phyloP scores from a whole-genome alignment of 2,888 invertebrate species.

The Operophtera brumata region DNA sequence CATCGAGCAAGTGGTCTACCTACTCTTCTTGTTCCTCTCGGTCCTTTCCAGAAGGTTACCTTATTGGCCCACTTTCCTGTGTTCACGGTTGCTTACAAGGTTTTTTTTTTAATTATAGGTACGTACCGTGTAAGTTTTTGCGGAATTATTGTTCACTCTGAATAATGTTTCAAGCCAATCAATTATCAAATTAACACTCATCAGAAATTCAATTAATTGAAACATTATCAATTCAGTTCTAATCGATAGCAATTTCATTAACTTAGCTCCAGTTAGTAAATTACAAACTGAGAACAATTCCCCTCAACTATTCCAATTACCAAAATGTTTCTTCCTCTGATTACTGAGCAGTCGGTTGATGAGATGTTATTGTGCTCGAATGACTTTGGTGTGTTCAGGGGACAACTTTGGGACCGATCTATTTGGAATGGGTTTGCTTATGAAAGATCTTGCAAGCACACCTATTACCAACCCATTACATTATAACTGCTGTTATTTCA shows the following conservation, averaged over 20 bases:
- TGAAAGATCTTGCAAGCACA: constrained; percentile 23
- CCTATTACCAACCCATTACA: not conserved
- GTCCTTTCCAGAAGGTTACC: no score
- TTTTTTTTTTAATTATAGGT: no score
- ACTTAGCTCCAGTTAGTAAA: constrained; percentile 49
- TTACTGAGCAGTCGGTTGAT: constrained; percentile 44
- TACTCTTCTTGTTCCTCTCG: no score
- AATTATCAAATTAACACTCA: constrained; percentile 28
- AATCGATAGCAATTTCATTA: constrained; percentile 53
- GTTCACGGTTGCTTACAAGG: no score
- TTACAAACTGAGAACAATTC: constrained; percentile 43
- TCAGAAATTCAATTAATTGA: constrained; percentile 44
- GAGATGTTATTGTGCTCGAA: constrained; percentile 37
- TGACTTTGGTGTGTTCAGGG: constrained; percentile 15
- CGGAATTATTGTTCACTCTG: no score
- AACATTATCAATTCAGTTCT: constrained; percentile 37
- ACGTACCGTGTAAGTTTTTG: no score
- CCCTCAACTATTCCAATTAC: constrained; percentile 57
- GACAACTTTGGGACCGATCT: constrained; percentile 26
- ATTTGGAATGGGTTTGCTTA: not conserved
- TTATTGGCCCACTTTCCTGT: no score
- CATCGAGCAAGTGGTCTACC: no score
- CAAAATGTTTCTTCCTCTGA: constrained; percentile 52
- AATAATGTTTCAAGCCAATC: not conserved
- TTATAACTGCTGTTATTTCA: no score